Conservation (phyloP, 1,140 invertebrate genomes). For the Trissolcus basalis region DNA sequence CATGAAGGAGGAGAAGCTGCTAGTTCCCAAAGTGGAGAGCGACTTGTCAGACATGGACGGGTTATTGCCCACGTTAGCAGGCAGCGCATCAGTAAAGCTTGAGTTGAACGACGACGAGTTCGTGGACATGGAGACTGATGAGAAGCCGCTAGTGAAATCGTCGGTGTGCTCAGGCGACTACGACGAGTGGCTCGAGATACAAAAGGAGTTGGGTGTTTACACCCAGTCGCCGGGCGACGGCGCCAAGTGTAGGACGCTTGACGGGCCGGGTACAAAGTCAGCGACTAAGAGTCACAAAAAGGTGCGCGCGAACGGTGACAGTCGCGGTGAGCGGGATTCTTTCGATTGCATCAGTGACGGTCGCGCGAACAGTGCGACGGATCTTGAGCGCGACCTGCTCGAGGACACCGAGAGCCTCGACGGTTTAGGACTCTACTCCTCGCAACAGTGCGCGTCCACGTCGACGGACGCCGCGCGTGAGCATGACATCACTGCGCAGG, state of each 20-base stretch:
- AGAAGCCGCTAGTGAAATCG: slow-evolving; percentile 66
- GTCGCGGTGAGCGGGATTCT: slow-evolving; percentile 54
- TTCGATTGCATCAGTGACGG: slow-evolving; percentile 55
- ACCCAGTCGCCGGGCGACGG: slow-evolving; percentile 60
- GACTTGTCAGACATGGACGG: slow-evolving; percentile 63
- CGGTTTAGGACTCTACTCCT: slow-evolving; percentile 66
- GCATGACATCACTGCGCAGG: slow-evolving; percentile 83
- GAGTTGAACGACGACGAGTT: slow-evolving; percentile 71
- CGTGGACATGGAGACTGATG: slow-evolving; percentile 65
- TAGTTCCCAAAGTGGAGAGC: slow-evolving; percentile 72
- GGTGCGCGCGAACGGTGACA: slow-evolving; percentile 72
- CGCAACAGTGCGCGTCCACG: slow-evolving; percentile 60
- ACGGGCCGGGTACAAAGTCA: slow-evolving; percentile 38
- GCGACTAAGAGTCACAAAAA: slow-evolving; percentile 34
- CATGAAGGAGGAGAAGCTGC: slow-evolving; percentile 72
- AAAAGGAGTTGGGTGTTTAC: slow-evolving; percentile 80
- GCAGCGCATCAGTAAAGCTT: slow-evolving; percentile 68
- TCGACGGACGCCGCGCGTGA: slow-evolving; percentile 60
- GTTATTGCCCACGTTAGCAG: slow-evolving; percentile 53
- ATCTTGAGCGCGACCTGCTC: slow-evolving; percentile 71
- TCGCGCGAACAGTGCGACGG: slow-evolving; percentile 66
- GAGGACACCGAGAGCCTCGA: slow-evolving; percentile 72
- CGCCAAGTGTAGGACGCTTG: slow-evolving; percentile 66
- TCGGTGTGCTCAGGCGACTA: slow-evolving; percentile 76
- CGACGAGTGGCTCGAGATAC: slow-evolving; percentile 83